phyloP scores from a whole-genome alignment of 2,113 vertebrate species.

The Danionella cerebrum region DNA sequence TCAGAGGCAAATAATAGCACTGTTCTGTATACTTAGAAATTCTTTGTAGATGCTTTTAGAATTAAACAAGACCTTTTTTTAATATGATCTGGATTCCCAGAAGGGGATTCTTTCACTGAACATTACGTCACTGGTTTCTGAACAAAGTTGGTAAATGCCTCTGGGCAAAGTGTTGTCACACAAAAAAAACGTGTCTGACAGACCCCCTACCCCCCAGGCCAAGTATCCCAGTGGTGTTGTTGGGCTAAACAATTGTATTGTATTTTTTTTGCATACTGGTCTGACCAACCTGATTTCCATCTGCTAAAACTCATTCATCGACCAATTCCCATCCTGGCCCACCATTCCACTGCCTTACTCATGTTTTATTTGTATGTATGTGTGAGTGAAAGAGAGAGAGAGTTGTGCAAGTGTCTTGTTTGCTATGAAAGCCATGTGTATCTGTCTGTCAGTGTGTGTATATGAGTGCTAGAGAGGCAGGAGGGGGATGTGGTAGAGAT shows the following conservation, averaged over 20 bases:
- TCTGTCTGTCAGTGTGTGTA: conserved; percentile 36
- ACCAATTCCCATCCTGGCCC: conserved; percentile 9
- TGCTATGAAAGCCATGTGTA: conserved; percentile 57
- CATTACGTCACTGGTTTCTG: neutral
- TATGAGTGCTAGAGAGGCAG: neutral
- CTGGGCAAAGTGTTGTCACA: neutral
- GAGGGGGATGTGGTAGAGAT: conserved; percentile 32
- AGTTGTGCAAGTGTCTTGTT: conserved; percentile 55
- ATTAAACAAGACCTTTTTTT: no score
- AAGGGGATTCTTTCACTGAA: no score
- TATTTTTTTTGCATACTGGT: neutral
- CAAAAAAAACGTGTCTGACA: conserved; percentile 20
- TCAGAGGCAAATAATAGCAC: no score
- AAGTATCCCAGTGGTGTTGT: neutral
- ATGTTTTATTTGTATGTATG: conserved; percentile 43
- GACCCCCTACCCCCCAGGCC: neutral
- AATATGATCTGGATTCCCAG: no score
- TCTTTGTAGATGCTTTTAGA: no score
- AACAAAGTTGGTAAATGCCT: neutral
- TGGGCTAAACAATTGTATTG: conserved; percentile 37
- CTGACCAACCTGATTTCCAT: neutral
- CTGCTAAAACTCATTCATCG: conserved; percentile 9
- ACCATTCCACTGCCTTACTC: conserved; percentile 49
- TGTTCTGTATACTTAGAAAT: no score
- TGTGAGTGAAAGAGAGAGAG: conserved; percentile 43